A percentile compares a stretch with the other conserved stretches of the same genome.
Conservation (phyloP, 1,140 invertebrate genomes). For the Achroia grisella region DNA sequence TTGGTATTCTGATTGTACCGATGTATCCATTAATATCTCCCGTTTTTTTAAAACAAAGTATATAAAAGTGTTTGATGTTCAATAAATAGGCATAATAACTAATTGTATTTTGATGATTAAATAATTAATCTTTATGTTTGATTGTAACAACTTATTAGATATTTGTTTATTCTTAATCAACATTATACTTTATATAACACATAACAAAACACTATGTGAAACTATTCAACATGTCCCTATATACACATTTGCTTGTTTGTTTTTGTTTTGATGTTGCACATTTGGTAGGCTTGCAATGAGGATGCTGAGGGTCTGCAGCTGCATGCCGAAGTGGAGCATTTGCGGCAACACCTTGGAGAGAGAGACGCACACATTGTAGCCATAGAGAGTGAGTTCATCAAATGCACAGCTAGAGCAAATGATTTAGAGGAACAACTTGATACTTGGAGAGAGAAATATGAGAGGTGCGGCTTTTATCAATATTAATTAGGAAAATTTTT, state of each 20-base stretch:
- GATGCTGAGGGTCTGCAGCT: constrained; percentile 78
- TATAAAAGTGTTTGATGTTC: no score
- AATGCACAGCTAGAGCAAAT: constrained; percentile 83
- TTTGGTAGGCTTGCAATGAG: constrained; percentile 60
- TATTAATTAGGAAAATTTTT: no score
- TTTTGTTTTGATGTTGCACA: constrained; percentile 45
- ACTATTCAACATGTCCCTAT: constrained; percentile 1
- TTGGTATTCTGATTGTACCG: no score
- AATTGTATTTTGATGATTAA: no score
- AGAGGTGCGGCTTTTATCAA: constrained; percentile 68
- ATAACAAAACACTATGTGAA: no score
- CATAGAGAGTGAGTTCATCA: constrained; percentile 89
- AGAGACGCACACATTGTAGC: constrained; percentile 87
- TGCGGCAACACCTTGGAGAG: constrained; percentile 86
- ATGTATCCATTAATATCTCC: no score
- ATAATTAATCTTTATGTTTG: no score
- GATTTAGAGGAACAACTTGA: constrained; percentile 89
- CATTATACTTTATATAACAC: no score
- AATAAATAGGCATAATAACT: no score
- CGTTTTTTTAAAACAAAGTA: no score
- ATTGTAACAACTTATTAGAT: no score
- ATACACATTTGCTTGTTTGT: constrained; percentile 29
- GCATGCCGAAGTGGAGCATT: constrained; percentile 90
- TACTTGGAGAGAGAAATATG: constrained; percentile 94
- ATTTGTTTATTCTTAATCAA: no score